Conservation (phyloP, 2,888 invertebrate species). For the Drosophila yooni region DNA sequence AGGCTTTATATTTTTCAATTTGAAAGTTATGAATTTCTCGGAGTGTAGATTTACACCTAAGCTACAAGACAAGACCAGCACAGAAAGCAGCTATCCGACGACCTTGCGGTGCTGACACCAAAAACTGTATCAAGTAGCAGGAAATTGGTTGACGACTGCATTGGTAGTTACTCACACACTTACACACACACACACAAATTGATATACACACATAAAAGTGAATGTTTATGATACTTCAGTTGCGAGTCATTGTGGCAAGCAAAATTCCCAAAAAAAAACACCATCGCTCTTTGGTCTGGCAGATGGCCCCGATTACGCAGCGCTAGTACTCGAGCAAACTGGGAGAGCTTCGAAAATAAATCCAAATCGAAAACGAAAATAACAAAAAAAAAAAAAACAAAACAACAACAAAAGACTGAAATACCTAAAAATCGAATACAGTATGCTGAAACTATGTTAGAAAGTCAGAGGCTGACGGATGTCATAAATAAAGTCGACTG, state of each 20-base stretch:
- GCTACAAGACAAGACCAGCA: constrained; percentile 23
- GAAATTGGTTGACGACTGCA: constrained; percentile 77
- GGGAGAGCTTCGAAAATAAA: constrained; percentile 33
- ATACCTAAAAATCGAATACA: constrained; percentile 16
- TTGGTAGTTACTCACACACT: constrained; percentile 9
- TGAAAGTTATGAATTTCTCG: neutral
- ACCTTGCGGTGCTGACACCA: constrained; percentile 63
- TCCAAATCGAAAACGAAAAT: constrained; percentile 15
- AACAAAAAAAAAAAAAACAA: constrained; percentile 1
- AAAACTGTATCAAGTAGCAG: constrained; percentile 78
- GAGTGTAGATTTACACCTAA: constrained; percentile 8
- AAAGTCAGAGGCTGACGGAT: constrained; percentile 62
- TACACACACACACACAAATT: neutral
- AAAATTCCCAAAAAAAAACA: constrained; percentile 50
- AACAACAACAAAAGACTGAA: constrained; percentile 7
- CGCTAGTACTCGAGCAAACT: constrained; percentile 42
- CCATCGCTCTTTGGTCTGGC: constrained; percentile 34
- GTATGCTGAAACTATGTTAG: constrained; percentile 51
- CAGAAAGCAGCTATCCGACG: constrained; percentile 56
- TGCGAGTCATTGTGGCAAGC: constrained; percentile 66
- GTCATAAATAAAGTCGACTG: constrained; percentile 50
- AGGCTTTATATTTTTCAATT: neutral
- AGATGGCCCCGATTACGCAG: constrained; percentile 66
- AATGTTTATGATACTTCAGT: constrained; percentile 77
- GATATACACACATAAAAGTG: constrained; percentile 59